Percentiles rank a stretch among this genome's conserved stretches.
These are phyloP conservation scores for chimpanzee (Pan troglodytes) DNA, from an alignment of 2,113 vertebrate genomes.

Conservation along the genomic window DNA sequence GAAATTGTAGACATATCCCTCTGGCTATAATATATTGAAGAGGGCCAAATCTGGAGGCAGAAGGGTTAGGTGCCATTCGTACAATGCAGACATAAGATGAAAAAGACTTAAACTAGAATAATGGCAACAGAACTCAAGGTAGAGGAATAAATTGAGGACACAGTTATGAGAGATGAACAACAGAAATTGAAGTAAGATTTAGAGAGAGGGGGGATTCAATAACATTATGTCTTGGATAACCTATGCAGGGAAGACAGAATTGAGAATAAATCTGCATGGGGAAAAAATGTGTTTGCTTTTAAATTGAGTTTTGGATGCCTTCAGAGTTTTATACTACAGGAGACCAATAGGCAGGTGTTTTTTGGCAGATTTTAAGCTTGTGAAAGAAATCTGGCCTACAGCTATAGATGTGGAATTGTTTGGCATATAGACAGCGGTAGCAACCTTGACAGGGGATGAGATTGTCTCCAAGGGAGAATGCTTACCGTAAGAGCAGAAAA, in stretches of 20 bases:
- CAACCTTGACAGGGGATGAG: background rate
- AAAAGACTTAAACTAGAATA: background rate
- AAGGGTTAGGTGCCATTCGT: background rate
- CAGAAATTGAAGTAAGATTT: background rate
- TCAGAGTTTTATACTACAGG: background rate
- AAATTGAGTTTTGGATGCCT: background rate
- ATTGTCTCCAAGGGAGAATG: background rate
- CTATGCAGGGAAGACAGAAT: background rate
- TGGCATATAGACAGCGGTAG: background rate
- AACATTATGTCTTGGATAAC: background rate
- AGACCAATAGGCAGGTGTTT: background rate
- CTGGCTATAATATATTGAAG: background rate
- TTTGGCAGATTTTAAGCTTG: background rate
- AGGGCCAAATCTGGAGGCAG: background rate
- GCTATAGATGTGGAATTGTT: background rate
- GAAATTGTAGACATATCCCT: background rate
- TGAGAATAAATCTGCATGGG: background rate
- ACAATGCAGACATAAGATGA: background rate
- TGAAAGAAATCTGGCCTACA: background rate
- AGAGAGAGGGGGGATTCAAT: background rate
- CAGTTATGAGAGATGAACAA: background rate
- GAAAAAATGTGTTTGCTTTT: background rate
- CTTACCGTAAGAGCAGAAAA: background rate
- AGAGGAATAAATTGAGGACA: background rate
- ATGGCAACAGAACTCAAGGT: background rate